These are phyloP conservation scores for Caretta caretta DNA, from an alignment of 2,113 vertebrate species.

Conservation along the genomic window DNA sequence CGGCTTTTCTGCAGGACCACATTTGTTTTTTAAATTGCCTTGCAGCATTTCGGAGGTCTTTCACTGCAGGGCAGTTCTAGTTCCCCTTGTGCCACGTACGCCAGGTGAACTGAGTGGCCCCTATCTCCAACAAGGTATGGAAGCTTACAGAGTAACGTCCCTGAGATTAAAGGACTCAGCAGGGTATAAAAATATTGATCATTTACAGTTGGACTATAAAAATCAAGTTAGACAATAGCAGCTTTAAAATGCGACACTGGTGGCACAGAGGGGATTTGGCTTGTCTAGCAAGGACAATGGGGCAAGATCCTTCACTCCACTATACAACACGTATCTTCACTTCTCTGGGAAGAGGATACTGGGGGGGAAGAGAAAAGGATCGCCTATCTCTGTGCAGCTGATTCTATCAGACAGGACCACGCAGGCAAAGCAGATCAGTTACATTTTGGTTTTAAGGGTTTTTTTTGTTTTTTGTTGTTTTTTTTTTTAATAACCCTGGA, in stretches of 20 bases:
- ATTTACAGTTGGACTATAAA: not conserved
- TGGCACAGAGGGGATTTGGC: not conserved
- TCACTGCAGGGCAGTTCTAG: rapidly evolving
- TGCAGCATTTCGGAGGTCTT: not conserved
- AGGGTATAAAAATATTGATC: not conserved
- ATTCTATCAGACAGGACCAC: not conserved
- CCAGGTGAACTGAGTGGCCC: not conserved
- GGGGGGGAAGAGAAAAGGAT: rapidly evolving
- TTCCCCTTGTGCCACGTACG: rapidly evolving
- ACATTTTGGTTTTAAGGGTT: rapidly evolving
- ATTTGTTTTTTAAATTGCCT: not conserved
- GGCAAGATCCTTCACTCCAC: not conserved
- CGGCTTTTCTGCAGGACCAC: not conserved
- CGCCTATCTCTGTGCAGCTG: rapidly evolving
- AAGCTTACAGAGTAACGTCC: not conserved
- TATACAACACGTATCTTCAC: not conserved
- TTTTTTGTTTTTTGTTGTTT: not conserved
- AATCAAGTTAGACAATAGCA: constrained; percentile 6
- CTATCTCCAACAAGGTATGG: not conserved
- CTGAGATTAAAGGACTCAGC: constrained; percentile 9
- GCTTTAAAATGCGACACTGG: not conserved
- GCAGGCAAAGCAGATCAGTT: not conserved
- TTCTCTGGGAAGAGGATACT: not conserved
- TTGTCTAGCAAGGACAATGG: not conserved
- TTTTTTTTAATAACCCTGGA: too few relatives aligned